Evolutionary conservation across 2,888 invertebrate genomes (phyloP).

Genomic region (Ennomos quercinarius): DNA sequence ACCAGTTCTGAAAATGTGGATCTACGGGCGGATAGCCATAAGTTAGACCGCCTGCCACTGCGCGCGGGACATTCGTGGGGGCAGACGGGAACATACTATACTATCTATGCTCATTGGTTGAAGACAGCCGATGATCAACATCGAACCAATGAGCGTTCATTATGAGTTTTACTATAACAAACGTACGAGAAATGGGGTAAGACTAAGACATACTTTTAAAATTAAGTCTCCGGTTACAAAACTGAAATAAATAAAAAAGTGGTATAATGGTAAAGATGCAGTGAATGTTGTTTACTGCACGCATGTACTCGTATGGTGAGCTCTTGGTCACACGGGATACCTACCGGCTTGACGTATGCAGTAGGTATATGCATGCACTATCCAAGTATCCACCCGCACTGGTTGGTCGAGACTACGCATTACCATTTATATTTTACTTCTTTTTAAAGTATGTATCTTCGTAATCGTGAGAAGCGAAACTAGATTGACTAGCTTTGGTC

Average conservation of each 20-base stretch:
- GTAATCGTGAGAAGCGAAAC: conserved; percentile 77
- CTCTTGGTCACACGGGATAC: conserved; percentile 70
- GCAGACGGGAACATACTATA: no score
- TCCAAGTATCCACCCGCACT: conserved; percentile 55
- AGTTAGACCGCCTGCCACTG: no score
- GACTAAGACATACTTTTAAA: no score
- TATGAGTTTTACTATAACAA: no score
- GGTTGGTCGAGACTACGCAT: conserved; percentile 64
- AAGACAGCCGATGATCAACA: no score
- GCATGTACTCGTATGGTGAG: conserved; percentile 47
- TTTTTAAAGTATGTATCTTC: conserved; percentile 63
- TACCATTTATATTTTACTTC: conserved; percentile 58
- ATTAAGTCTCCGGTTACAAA: conserved; percentile 10
- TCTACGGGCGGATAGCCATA: no score
- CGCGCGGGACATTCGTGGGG: no score
- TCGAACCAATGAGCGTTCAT: no score
- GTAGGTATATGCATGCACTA: conserved; percentile 46
- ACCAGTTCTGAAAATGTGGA: no score
- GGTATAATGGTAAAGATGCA: conserved; percentile 2
- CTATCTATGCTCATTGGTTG: no score
- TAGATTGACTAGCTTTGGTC: conserved; percentile 52
- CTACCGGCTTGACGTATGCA: conserved; percentile 42
- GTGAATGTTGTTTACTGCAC: conserved; percentile 39
- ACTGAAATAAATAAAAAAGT: conserved; percentile 27
- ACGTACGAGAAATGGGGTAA: no score